Evolutionary conservation across 2,888 invertebrate genomes (phyloP), one percentile per base, ranked within the genome.

Genomic region (Cephus pulcher): DNA sequence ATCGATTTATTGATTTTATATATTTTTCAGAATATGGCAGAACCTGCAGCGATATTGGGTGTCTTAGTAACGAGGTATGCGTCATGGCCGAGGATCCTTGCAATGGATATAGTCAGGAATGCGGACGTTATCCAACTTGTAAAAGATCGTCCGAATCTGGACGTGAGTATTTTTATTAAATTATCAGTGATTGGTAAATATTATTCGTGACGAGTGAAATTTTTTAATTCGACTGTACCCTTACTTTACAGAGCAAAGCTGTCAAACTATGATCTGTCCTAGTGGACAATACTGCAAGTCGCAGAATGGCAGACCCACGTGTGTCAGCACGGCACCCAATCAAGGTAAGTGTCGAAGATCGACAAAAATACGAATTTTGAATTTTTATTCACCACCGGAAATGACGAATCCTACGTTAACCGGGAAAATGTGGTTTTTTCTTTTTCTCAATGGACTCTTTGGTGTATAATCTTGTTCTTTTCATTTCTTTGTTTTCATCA

Each of bases 11-110:
- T 69, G 68, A 69, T 74, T 69, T 75, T 77, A 69, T 34, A 23
- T 69, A 34, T 35, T 76, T 85, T 83, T 1, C 92, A 96, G 96
- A 96, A 92, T 96, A 96, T 90, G 96, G 96, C 80, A 94, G 96
- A 84, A 93, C 94, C 34, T 96, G 96, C 90, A 94, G 93, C 87
- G 96, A 96, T 88, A 96, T 96, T 86, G 96, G 96, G 75, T 96
- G 96, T 88, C 92, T 94, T 77, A 94, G 94, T 88, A 95, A 93
- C 87, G 94, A 96, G 92, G 94, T 94, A 80, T 96, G 96, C 91
- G 94, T 96, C 78, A 93, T 95, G 89, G 94, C 93, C 1, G 95
- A 95, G 86, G 96, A 96, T 85, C 95, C 95, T 1, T 96, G 96
- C 90, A 92, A 93, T 23, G 93, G 93, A 84, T 94, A 94, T 30